These are phyloP conservation scores for Manduca sexta DNA, from an alignment of 1,140 invertebrate species.

Conservation along the genomic window DNA sequence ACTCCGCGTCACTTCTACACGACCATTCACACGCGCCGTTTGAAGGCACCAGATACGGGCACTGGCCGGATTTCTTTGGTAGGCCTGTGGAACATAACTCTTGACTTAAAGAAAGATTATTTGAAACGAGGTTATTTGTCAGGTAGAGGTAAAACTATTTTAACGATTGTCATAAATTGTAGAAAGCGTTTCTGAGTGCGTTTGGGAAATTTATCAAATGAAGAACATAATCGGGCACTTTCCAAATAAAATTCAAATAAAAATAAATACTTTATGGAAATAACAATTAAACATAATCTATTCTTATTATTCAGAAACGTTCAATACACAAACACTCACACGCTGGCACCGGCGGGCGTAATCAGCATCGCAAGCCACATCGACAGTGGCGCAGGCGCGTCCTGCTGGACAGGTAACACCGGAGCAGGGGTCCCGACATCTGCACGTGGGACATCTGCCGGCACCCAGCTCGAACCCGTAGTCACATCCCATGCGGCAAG, in stretches of 20 bases:
- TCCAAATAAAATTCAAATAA: no score
- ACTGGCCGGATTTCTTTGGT: constrained; percentile 83
- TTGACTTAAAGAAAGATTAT: no score
- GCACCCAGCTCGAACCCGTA: constrained; percentile 84
- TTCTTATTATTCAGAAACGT: no score
- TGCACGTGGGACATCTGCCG: constrained; percentile 81
- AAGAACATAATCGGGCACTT: no score
- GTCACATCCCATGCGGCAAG: constrained; percentile 85
- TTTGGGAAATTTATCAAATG: no score
- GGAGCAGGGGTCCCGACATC: constrained; percentile 86
- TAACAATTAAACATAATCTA: no score
- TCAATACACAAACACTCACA: constrained; percentile 69
- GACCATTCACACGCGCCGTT: constrained; percentile 82
- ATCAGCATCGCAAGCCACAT: constrained; percentile 85
- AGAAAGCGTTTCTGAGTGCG: no score
- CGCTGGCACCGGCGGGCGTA: constrained; percentile 86
- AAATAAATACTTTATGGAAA: no score
- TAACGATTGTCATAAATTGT: no score
- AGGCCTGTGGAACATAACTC: constrained; percentile 64
- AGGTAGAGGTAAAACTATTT: no score
- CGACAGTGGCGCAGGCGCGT: constrained; percentile 84
- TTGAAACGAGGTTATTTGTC: no score
- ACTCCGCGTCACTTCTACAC: constrained; percentile 82
- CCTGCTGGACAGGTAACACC: constrained; percentile 75
- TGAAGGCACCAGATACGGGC: constrained; percentile 87